Conservation (phyloP, 2,797 vertebrate species). For the Macropodus opercularis region DNA sequence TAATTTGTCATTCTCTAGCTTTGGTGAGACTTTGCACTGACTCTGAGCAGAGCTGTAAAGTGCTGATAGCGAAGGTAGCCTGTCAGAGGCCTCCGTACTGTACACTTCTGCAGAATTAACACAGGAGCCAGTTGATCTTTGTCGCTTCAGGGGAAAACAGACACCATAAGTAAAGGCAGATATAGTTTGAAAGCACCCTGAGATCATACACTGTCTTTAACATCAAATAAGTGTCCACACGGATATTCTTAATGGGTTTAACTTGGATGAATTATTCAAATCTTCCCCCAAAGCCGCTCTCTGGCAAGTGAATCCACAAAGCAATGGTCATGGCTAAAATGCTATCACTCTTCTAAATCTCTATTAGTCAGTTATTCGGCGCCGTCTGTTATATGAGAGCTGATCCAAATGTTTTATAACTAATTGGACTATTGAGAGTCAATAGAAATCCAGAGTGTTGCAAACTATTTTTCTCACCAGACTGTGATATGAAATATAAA, state of each 20-base stretch:
- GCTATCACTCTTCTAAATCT: slow-evolving; percentile 42
- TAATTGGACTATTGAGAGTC: slow-evolving; percentile 49
- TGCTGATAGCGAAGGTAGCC: slow-evolving; percentile 33
- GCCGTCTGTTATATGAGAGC: slow-evolving; percentile 26
- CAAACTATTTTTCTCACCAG: slow-evolving; percentile 21
- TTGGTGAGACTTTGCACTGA: slow-evolving; percentile 42
- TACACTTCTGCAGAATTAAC: slow-evolving; percentile 69
- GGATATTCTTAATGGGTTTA: slow-evolving; percentile 80
- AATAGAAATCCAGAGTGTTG: slow-evolving; percentile 25
- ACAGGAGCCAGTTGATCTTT: slow-evolving; percentile 75
- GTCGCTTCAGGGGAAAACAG: slow-evolving; percentile 79
- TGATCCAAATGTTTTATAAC: slow-evolving; percentile 37
- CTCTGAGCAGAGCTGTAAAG: slow-evolving; percentile 29
- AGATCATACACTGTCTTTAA: slow-evolving; percentile 80
- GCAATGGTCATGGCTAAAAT: slow-evolving; percentile 52
- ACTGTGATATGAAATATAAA: slow-evolving; percentile 28
- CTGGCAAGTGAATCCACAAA: slow-evolving; percentile 50
- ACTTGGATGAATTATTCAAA: slow-evolving; percentile 79
- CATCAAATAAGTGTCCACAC: slow-evolving; percentile 78
- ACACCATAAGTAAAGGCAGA: slow-evolving; percentile 68
- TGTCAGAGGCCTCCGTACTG: slow-evolving; percentile 47
- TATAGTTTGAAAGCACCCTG: slow-evolving; percentile 68
- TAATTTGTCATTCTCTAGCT: slow-evolving; percentile 51
- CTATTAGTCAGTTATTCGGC: slow-evolving; percentile 23
- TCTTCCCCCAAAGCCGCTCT: slow-evolving; percentile 58